Percentiles rank a stretch among this genome's conserved stretches.
phyloP scores from a whole-genome alignment of 2,888 invertebrate genomes.

The Drosophila quinaria region DNA sequence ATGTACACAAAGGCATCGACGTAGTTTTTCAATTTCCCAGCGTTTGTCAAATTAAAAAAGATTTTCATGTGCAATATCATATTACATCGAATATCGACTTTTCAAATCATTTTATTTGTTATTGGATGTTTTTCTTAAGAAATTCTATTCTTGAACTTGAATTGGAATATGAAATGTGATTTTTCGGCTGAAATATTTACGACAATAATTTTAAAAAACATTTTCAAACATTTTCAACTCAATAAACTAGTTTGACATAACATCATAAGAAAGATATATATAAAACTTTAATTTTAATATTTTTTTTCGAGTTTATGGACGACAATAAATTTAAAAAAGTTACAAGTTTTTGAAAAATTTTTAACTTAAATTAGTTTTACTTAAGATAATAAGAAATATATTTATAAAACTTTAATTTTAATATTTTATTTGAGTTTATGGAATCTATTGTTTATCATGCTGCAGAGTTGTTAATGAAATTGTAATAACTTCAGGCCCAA shows the following conservation, averaged over 20 bases:
- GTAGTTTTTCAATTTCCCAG: background rate
- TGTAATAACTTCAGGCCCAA: slow-evolving; percentile 6
- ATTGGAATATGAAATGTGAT: background rate
- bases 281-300: too few relatives aligned
- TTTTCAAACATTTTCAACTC: background rate
- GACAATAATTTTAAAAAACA: background rate
- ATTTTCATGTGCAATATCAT: slow-evolving; percentile 6
- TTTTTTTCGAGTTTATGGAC: too few relatives aligned
- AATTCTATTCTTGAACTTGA: background rate
- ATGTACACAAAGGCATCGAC: background rate
- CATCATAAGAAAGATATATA: too few relatives aligned
- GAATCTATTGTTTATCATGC: background rate
- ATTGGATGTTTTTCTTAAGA: background rate
- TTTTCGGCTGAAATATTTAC: too few relatives aligned
- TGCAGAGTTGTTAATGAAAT: slow-evolving; percentile 2
- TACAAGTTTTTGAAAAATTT: too few relatives aligned
- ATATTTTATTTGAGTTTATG: too few relatives aligned
- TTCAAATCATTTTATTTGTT: background rate
- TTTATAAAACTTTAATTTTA: too few relatives aligned
- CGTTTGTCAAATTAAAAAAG: slow-evolving; percentile 1
- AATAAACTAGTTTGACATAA: background rate
- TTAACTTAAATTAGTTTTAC: too few relatives aligned
- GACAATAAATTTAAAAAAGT: too few relatives aligned
- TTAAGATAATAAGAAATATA: too few relatives aligned
- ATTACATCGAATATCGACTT: slow-evolving; percentile 3